Percentiles rank a stretch among this genome's conserved stretches.
These are phyloP conservation scores for Peucedramus taeniatus DNA, from an alignment of 2,113 vertebrate species.

Conservation along the genomic window DNA sequence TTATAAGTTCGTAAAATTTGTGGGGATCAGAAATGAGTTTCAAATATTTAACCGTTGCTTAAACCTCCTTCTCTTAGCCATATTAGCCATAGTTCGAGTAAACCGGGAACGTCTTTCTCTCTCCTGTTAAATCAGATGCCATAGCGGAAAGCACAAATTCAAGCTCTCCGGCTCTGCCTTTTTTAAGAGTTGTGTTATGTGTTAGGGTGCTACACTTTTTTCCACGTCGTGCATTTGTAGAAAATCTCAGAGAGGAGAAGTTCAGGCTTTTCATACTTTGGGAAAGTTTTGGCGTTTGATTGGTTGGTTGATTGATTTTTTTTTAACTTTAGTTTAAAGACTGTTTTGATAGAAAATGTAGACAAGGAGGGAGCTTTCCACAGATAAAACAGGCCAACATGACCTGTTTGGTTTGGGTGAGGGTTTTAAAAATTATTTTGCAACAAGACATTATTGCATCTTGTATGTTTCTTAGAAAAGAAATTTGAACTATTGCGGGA, in stretches of 20 bases:
- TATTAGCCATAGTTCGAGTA: background rate
- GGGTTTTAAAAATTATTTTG: background rate
- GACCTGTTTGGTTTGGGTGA: background rate
- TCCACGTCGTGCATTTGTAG: background rate
- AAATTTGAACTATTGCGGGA: background rate
- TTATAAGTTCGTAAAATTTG: background rate
- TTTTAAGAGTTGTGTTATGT: background rate
- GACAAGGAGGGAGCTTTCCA: background rate
- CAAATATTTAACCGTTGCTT: background rate
- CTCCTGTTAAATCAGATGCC: background rate
- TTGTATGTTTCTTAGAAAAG: background rate
- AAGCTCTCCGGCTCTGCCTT: background rate
- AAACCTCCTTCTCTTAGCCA: background rate
- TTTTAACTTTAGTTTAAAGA: background rate
- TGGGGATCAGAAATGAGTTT: background rate
- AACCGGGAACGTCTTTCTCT: background rate
- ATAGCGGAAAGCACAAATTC: background rate
- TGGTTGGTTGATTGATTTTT: background rate
- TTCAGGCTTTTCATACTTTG: background rate
- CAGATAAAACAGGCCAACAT: background rate
- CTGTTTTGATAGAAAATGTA: background rate
- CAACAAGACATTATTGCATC: background rate
- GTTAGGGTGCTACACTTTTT: background rate
- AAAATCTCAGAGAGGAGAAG: background rate
- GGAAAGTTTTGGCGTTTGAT: background rate